phyloP scores from a whole-genome alignment of 2,797 vertebrate species.

The Synanceia verrucosa region DNA sequence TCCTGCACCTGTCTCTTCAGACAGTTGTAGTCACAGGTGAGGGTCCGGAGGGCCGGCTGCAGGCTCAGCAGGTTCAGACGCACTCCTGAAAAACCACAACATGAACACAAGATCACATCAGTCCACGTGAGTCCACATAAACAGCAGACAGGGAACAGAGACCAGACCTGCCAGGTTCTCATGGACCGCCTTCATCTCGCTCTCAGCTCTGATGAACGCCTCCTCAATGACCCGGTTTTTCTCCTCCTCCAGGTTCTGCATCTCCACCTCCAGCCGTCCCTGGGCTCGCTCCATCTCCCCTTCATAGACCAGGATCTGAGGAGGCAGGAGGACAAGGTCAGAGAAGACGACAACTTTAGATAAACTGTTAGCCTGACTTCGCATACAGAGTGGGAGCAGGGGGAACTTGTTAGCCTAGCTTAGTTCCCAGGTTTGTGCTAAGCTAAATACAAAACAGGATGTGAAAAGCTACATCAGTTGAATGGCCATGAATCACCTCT shows the following conservation, averaged over 20 bases:
- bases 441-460: too few species aligned
- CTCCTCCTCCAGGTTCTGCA: conserved; percentile 94
- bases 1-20: conserved; percentile 94
- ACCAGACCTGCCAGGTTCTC: conserved; percentile 94
- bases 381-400: too few species aligned
- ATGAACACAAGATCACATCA: too few species aligned
- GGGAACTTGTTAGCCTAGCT: too few species aligned
- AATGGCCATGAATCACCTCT: too few species aligned
- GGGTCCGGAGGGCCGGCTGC: conserved; percentile 92
- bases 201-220: conserved; percentile 91
- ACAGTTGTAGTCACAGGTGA: conserved; percentile 93
- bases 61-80: conserved; percentile 91
- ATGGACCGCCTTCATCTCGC: conserved; percentile 96
- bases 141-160: neutral
- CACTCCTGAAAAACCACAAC: conserved; percentile 82
- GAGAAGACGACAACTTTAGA: neutral
- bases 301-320: conserved; percentile 90
- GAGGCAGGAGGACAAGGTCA: neutral
- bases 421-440: too few species aligned
- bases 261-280: conserved; percentile 91
- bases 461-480: too few species aligned
- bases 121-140: neutral
- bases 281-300: conserved; percentile 90
- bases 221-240: conserved; percentile 94
- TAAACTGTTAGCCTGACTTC: too few species aligned